phyloP scores from a whole-genome alignment of 2,888 invertebrate genomes.

The Diaprepes abbreviatus region DNA sequence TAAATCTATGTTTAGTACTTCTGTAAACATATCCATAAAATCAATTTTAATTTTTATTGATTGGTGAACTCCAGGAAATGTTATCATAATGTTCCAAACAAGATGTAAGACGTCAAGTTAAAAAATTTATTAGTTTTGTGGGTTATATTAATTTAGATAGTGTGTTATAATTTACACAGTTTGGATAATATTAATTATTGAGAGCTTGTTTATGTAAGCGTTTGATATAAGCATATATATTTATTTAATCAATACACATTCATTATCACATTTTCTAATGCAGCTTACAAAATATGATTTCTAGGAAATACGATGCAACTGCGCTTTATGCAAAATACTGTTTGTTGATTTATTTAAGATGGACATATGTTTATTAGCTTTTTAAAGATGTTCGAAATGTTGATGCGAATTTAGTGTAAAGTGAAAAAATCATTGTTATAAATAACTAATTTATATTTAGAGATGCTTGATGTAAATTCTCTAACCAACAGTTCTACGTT shows the following conservation, averaged over 20 bases:
- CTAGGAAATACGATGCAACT: background rate
- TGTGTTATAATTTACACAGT: conserved; percentile 4
- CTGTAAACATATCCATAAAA: conserved; percentile 14
- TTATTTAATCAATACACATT: conserved; percentile 1
- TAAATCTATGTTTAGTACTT: background rate
- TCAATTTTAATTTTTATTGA: conserved; percentile 17
- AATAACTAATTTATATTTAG: too few species aligned
- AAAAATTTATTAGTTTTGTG: conserved; percentile 3
- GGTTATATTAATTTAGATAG: conserved; percentile 8
- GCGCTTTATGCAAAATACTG: background rate
- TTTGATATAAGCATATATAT: background rate
- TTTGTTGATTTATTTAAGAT: background rate
- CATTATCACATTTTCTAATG: background rate
- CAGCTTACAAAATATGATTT: background rate
- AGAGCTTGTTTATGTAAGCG: conserved; percentile 7
- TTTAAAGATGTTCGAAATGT: too few species aligned
- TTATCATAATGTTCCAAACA: conserved; percentile 8
- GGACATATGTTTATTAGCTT: background rate
- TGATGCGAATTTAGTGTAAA: too few species aligned
- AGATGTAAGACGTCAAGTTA: conserved; percentile 1
- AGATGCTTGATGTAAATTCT: too few species aligned
- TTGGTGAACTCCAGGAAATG: background rate
- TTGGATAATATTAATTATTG: conserved; percentile 6
- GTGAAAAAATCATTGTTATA: too few species aligned
- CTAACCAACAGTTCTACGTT: too few species aligned